Conservation (phyloP, 2,888 invertebrate genomes). For the Tolmerus cingulatus region DNA sequence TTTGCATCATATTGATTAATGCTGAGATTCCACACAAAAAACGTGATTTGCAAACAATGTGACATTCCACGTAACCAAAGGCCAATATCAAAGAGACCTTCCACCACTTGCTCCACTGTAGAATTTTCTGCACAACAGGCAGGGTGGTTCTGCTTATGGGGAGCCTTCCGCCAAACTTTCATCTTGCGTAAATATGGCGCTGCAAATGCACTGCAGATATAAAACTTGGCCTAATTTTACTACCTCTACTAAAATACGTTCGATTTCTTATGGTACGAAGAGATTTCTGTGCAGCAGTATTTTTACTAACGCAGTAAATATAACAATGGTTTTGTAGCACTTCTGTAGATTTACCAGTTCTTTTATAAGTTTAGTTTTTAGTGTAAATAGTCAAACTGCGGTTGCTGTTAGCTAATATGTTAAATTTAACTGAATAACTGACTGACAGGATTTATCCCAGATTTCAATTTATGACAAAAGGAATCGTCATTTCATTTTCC, state of each 20-base stretch:
- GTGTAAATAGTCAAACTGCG: not conserved
- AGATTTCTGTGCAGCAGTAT: constrained; percentile 7
- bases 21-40: not conserved
- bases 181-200: not conserved
- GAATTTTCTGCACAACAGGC: not conserved
- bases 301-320: constrained; percentile 25
- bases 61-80: constrained; percentile 24
- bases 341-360: not conserved
- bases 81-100: constrained; percentile 38
- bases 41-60: not conserved
- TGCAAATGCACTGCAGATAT: not conserved
- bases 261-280: constrained; percentile 6
- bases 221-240: constrained; percentile 16
- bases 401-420: not conserved
- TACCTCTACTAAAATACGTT: constrained; percentile 29
- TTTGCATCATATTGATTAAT: constrained; percentile 61
- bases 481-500: no score
- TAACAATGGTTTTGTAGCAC: constrained; percentile 9
- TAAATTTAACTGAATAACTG: not conserved
- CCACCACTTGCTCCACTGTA: not conserved
- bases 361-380: not conserved
- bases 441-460: no score
- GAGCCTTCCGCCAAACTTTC: not conserved
- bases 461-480: no score
- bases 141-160: not conserved